phyloP scores from a whole-genome alignment of 2,797 vertebrate genomes.

The Pangasius sanitwongsei region DNA sequence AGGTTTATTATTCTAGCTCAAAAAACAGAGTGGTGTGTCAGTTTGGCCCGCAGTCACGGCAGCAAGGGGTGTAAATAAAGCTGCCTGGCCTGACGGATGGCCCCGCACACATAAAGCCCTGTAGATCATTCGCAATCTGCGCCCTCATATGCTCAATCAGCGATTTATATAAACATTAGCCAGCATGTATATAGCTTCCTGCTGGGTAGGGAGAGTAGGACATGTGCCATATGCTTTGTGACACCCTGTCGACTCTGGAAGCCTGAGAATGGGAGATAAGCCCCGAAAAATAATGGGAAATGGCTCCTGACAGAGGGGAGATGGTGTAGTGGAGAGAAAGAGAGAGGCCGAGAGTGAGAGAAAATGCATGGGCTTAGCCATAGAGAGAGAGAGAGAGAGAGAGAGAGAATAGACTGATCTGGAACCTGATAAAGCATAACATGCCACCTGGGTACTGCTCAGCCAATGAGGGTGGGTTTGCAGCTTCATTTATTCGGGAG shows the following conservation, averaged over 20 bases:
- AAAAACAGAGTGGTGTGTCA: slow-evolving; percentile 43
- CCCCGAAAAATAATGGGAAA: slow-evolving; percentile 62
- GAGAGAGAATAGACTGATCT: slow-evolving; percentile 52
- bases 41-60: slow-evolving; percentile 41
- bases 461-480: slow-evolving; percentile 31
- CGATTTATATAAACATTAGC: slow-evolving; percentile 58
- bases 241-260: slow-evolving; percentile 59
- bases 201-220: slow-evolving; percentile 46
- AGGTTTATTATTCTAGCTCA: slow-evolving; percentile 56
- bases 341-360: slow-evolving; percentile 39
- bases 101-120: slow-evolving; percentile 58
- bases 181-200: slow-evolving; percentile 41
- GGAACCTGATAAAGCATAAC: slow-evolving; percentile 60
- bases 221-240: slow-evolving; percentile 55
- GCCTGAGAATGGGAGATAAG: slow-evolving; percentile 63
- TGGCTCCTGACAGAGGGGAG: slow-evolving; percentile 59
- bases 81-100: slow-evolving; percentile 62
- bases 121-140: slow-evolving; percentile 65
- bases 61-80: slow-evolving; percentile 64
- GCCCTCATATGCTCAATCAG: slow-evolving; percentile 53
- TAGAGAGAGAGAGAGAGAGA: slow-evolving; percentile 51
- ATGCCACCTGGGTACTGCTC: slow-evolving; percentile 58
- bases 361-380: slow-evolving; percentile 45
- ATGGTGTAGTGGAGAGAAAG: slow-evolving; percentile 9
- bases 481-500: slow-evolving; percentile 47